phyloP scores from a whole-genome alignment of 53 echinoderm and acorn worm genomes.

The Mesocentrotus franciscanus region DNA sequence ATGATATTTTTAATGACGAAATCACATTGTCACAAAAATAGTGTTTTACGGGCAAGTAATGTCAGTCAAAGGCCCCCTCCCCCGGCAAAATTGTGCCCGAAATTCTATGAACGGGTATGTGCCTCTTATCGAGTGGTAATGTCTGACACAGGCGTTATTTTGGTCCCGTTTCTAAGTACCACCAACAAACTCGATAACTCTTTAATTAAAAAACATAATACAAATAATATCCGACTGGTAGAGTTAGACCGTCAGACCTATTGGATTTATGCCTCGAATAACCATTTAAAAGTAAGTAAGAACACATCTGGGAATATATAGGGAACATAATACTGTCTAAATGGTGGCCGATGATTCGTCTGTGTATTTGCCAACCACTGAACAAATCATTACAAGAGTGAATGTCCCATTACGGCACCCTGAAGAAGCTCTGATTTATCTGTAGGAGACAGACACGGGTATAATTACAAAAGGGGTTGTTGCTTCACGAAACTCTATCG shows the following conservation, averaged over 20 bases:
- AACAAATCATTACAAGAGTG: background rate
- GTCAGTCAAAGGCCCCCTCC: too few relatives aligned
- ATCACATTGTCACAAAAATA: too few relatives aligned
- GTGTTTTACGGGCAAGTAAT: too few relatives aligned
- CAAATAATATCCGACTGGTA: background rate
- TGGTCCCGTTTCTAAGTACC: background rate
- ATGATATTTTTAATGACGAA: too few relatives aligned
- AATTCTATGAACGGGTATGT: too few relatives aligned
- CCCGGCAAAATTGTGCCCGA: too few relatives aligned
- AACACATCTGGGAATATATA: background rate
- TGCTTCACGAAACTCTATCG: background rate
- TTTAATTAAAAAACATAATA: background rate
- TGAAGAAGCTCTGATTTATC: background rate
- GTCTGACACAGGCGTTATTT: background rate
- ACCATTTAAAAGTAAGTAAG: background rate
- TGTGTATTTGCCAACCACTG: conserved; percentile 1
- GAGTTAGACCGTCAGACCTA: background rate
- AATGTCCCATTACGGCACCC: background rate
- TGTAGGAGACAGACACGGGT: background rate
- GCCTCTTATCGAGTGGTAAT: background rate
- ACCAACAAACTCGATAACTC: background rate
- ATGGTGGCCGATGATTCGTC: background rate
- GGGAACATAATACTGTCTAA: background rate
- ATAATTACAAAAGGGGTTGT: conserved; percentile 2
- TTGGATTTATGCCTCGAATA: background rate